Conservation (phyloP, 2,888 invertebrate genomes). For the Creontiades dilutus region DNA sequence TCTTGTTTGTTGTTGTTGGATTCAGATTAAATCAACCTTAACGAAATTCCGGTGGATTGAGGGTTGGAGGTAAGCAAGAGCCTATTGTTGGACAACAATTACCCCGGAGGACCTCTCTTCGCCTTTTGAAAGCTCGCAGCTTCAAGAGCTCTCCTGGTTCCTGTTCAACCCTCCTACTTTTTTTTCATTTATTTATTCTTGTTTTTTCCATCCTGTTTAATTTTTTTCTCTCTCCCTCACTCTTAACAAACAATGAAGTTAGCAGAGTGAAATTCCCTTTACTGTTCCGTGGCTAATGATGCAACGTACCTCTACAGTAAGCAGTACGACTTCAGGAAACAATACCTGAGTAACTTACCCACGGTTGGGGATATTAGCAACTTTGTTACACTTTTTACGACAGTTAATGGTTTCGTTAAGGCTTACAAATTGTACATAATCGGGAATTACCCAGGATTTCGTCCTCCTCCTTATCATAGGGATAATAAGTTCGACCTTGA, state of each 20-base stretch:
- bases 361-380: too few relatives aligned
- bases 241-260: slow-evolving; percentile 9
- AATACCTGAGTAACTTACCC: too few relatives aligned
- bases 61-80: background rate
- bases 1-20: slow-evolving; percentile 13
- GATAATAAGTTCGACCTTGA: too few relatives aligned
- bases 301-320: background rate
- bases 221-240: background rate
- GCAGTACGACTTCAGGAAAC: too few relatives aligned
- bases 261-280: background rate
- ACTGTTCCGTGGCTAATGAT: background rate
- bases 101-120: background rate
- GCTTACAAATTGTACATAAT: too few relatives aligned
- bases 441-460: too few relatives aligned
- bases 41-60: slow-evolving; percentile 8
- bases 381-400: too few relatives aligned
- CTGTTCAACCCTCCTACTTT: background rate
- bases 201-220: background rate
- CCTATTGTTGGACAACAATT: slow-evolving; percentile 30
- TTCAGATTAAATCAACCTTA: slow-evolving; percentile 39
- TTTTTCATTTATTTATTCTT: background rate
- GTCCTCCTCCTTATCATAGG: too few relatives aligned
- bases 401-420: too few relatives aligned
- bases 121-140: background rate
- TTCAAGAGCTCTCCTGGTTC: slow-evolving; percentile 21